Conservation (phyloP, 1,140 invertebrate genomes). For the Musca vetustissima region DNA sequence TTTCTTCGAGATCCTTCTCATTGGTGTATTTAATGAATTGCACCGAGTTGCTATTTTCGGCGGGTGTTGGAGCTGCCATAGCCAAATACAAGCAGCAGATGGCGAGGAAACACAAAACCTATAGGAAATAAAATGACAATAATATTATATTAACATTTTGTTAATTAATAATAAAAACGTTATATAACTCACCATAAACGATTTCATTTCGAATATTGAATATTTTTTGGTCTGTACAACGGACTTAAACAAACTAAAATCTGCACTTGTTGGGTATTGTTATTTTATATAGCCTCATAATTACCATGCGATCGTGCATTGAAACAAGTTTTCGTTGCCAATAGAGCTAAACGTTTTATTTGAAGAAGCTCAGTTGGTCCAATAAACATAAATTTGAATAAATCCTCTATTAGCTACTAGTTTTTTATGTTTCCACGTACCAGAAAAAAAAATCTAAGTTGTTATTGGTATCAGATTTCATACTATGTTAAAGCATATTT, state of each 20-base stretch:
- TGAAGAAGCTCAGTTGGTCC: not conserved
- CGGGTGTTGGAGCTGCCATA: constrained; percentile 26
- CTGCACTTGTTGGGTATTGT: not conserved
- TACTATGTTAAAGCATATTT: too few species aligned
- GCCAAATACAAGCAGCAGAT: not conserved
- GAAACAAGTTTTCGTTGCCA: not conserved
- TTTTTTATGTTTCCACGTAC: too few species aligned
- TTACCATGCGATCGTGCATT: not conserved
- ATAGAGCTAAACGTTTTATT: not conserved
- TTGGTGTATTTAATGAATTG: constrained; percentile 40
- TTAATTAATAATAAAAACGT: not conserved
- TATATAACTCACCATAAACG: constrained; percentile 14
- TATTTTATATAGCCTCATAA: constrained; percentile 7
- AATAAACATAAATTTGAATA: constrained; percentile 12
- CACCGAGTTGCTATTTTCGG: constrained; percentile 30
- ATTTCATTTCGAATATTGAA: constrained; percentile 26
- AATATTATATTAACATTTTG: not conserved
- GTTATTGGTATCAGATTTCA: too few species aligned
- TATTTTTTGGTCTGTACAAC: not conserved
- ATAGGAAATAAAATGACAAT: not conserved
- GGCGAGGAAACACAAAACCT: not conserved
- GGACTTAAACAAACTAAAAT: too few species aligned
- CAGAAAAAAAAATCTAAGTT: too few species aligned
- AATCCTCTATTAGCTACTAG: too few species aligned
- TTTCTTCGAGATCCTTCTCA: constrained; percentile 41